Evolutionary conservation across 2,797 vertebrate species (phyloP), one percentile per base, ranked within the genome.

Genomic region (Coendou prehensilis): DNA sequence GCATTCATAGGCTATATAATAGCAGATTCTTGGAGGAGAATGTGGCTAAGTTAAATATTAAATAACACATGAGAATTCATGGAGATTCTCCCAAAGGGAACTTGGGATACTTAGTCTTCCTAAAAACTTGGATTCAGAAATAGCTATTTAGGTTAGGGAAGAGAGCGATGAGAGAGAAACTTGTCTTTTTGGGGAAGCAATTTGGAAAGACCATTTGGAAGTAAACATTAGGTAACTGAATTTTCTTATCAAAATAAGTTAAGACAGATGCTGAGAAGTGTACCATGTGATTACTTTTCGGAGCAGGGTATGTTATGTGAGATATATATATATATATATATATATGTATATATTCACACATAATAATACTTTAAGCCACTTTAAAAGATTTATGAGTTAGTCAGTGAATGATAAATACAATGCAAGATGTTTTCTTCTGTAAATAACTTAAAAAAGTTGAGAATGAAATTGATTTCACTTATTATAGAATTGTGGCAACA

Each of bases 381-480:
- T 59, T 59, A n/a, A 52, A 67, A 95, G 69, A 64, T 75, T 91
- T 23, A 87, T 89, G 26, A 79, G 91, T 80, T 71, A 26, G 90
- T 83, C 57, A 23, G 30, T 14, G 54, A n/a, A 33, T 47, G 52
- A 59, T 23, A n/a, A 84, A 41, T 71, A 22, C 41, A 71, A 52
- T 30, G 28, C 45, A 78, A 69, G 86, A 41, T 89, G 37, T 85
- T 96, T 93, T 91, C 64, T 23, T 94, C 54, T 82, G 30, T 45
- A 71, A 84, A 23, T 47, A 52, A 11, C 45, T 97, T 94, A 88
- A 82, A 94, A 94, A 96, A 89, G 83, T 94, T 63, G 83, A 93
- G 56, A 96, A 91, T 85, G 67, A 87, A 93, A 91, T 93, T 83
- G 59, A 87, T 81, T 97, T 95, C 37, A 86, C 52, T 64, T 87